Evolutionary conservation across 2,113 vertebrate genomes (phyloP).

Genomic region (Pterocles gutturalis): DNA sequence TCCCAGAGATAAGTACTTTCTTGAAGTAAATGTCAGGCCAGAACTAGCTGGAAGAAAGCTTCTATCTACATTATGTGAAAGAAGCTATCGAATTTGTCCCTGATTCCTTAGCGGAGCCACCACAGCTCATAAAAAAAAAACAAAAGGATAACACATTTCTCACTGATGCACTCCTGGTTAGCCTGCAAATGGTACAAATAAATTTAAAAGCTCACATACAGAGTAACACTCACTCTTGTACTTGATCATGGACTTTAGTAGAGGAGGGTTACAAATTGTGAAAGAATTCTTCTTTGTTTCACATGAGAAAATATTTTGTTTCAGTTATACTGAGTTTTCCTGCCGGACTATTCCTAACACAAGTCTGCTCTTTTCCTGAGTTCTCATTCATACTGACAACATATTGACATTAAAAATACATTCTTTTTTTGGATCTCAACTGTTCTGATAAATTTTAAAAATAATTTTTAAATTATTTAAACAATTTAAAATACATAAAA

Average conservation of each 20-base stretch:
- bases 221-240: background rate
- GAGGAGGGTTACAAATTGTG: background rate
- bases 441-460: background rate
- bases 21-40: background rate
- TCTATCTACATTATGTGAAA: background rate
- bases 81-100: background rate
- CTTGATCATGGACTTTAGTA: background rate
- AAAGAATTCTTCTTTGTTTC: background rate
- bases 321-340: background rate
- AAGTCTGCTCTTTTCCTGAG: background rate
- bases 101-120: background rate
- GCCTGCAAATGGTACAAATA: background rate
- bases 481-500: background rate
- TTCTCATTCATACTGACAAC: background rate
- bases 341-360: background rate
- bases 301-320: background rate
- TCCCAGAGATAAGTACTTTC: constrained; percentile 41
- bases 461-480: background rate
- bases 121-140: background rate
- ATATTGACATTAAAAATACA: background rate
- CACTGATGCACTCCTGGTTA: background rate
- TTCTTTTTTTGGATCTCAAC: background rate
- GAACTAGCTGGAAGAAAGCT: background rate
- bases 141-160: background rate
- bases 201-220: background rate